Percentiles rank a stretch among this genome's conserved stretches.
Evolutionary conservation across 1,140 invertebrate species (phyloP).

Genomic region (Halesus radiatus): DNA sequence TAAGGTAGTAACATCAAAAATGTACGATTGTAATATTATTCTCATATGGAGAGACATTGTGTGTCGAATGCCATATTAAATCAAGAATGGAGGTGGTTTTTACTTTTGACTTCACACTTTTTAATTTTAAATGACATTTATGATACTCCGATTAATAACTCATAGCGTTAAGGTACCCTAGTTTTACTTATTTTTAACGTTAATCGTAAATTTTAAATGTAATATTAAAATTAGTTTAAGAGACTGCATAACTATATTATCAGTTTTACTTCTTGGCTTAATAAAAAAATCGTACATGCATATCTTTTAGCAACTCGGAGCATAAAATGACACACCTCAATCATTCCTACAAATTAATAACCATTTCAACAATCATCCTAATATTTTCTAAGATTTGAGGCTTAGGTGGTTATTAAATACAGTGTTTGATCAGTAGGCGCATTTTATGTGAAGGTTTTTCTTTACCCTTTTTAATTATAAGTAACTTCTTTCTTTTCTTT

Average conservation of each 20-base stretch:
- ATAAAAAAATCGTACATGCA: background rate
- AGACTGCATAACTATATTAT: background rate
- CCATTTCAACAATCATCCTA: conserved; percentile 29
- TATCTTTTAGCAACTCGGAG: background rate
- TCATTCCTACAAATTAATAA: conserved; percentile 13
- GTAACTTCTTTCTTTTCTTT: background rate
- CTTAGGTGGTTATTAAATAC: conserved; percentile 21
- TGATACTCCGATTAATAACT: conserved; percentile 7
- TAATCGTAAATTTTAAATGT: background rate
- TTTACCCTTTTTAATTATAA: background rate
- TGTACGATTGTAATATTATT: background rate
- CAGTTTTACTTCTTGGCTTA: background rate
- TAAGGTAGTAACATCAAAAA: too few species aligned
- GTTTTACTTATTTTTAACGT: background rate
- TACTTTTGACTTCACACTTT: background rate
- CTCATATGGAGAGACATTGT: background rate
- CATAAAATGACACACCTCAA: conserved; percentile 18
- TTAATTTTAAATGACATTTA: conserved; percentile 3
- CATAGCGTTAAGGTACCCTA: background rate
- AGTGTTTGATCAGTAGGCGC: conserved; percentile 1
- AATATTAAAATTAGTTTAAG: background rate
- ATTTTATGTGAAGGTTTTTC: background rate
- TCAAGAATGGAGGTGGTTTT: background rate
- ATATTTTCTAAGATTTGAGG: conserved; percentile 29
- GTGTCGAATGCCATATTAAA: background rate